A percentile compares a stretch with the other conserved stretches of the same genome.
phyloP scores from a whole-genome alignment of 2,113 vertebrate species.

The Sylvia atricapilla region DNA sequence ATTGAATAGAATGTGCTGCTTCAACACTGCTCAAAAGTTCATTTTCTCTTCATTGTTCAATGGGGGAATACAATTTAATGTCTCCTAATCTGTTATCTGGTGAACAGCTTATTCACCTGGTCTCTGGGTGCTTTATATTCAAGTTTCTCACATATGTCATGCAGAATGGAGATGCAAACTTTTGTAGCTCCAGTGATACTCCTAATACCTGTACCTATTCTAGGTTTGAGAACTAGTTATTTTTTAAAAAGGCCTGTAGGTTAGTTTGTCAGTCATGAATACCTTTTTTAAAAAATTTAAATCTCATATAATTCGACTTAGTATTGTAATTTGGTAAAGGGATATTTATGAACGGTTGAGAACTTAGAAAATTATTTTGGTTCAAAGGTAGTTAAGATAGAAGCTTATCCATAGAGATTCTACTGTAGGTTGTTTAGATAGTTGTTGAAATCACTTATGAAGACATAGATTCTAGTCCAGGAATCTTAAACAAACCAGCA shows the following conservation, averaged over 20 bases:
- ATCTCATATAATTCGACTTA: not conserved
- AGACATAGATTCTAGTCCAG: not conserved
- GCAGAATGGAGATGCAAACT: not conserved
- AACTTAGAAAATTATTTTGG: not conserved
- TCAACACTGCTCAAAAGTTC: not conserved
- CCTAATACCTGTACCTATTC: not conserved
- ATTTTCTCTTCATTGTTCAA: not conserved
- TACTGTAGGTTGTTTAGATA: not conserved
- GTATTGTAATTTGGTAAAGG: not conserved
- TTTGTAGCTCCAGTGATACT: not conserved
- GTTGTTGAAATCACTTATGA: not conserved
- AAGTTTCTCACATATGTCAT: not conserved
- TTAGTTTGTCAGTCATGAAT: not conserved
- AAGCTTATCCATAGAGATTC: not conserved
- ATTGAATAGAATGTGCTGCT: not conserved
- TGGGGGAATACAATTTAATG: not conserved
- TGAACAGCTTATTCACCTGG: not conserved
- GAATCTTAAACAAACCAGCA: not conserved
- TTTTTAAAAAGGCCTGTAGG: not conserved
- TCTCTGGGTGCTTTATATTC: not conserved
- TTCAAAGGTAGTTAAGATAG: not conserved
- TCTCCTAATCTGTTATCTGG: not conserved
- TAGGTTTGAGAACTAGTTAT: not conserved
- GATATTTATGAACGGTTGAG: not conserved
- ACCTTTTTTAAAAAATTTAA: not conserved